Percentiles rank a stretch among this genome's conserved stretches.
Conservation (phyloP, 2,888 invertebrate species). For the Leucoma salicis region DNA sequence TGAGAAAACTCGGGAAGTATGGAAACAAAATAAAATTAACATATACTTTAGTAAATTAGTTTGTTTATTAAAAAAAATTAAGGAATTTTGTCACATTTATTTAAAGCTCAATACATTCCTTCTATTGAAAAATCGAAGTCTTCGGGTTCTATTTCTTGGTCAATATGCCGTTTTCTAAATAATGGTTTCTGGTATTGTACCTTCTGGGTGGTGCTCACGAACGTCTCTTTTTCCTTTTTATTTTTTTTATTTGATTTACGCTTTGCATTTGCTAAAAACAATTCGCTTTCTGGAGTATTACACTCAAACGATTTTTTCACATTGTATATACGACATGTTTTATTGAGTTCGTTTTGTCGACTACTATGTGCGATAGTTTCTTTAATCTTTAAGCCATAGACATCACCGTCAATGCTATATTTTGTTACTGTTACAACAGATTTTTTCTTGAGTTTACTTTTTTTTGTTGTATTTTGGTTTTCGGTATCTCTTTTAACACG, state of each 20-base stretch:
- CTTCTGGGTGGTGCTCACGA: constrained; percentile 16
- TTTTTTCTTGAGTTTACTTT: constrained; percentile 35
- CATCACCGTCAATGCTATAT: constrained; percentile 48
- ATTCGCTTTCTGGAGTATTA: constrained; percentile 45
- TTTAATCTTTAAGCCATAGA: constrained; percentile 59
- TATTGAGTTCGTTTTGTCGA: constrained; percentile 9
- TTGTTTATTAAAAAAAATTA: too few relatives aligned
- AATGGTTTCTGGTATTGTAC: constrained; percentile 12
- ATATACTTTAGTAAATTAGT: too few relatives aligned
- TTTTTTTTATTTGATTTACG: constrained; percentile 43
- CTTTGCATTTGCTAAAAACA: constrained; percentile 40
- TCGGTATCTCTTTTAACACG: constrained; percentile 37
- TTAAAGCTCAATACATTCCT: neutral
- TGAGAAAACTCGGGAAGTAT: too few relatives aligned
- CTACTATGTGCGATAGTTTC: constrained; percentile 37
- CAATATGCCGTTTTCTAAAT: constrained; percentile 50
- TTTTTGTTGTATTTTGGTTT: constrained; percentile 20
- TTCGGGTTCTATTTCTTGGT: constrained; percentile 50
- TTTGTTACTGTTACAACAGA: constrained; percentile 46
- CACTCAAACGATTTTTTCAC: constrained; percentile 55
- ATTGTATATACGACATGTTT: constrained; percentile 52
- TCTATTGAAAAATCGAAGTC: constrained; percentile 54
- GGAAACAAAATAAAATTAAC: too few relatives aligned
- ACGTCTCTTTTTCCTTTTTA: constrained; percentile 39
- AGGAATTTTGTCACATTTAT: too few relatives aligned